Percentiles rank a stretch among this genome's conserved stretches.
These are phyloP conservation scores for Indicator indicator DNA, from an alignment of 2,113 vertebrate genomes.

Conservation along the genomic window DNA sequence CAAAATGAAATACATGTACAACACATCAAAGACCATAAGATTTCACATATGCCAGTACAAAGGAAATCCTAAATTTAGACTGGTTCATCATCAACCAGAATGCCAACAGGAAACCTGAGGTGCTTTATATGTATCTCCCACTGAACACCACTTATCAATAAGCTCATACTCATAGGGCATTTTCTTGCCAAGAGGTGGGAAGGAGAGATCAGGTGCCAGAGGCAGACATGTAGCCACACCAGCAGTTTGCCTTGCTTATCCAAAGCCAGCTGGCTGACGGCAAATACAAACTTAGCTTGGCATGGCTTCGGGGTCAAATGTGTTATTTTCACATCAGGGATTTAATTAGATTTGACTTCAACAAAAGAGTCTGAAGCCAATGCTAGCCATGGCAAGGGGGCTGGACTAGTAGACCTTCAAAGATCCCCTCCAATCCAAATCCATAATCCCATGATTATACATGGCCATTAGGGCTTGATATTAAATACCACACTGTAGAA, in stretches of 20 bases:
- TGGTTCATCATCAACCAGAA: not conserved
- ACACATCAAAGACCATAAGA: not conserved
- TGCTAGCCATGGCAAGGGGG: not conserved
- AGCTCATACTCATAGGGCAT: fast-evolving
- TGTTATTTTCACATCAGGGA: not conserved
- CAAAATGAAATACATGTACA: not conserved
- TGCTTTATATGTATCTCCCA: not conserved
- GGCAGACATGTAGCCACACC: not conserved
- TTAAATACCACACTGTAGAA: not conserved
- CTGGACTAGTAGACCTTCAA: not conserved
- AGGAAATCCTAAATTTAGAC: not conserved
- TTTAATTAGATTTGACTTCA: not conserved
- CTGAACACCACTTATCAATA: not conserved
- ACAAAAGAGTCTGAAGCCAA: not conserved
- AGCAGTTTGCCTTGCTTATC: not conserved
- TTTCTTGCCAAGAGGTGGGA: not conserved
- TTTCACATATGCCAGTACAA: fast-evolving
- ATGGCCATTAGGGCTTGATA: not conserved
- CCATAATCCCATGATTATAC: not conserved
- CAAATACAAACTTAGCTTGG: not conserved
- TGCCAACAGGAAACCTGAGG: not conserved
- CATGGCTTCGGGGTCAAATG: not conserved
- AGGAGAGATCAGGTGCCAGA: not conserved
- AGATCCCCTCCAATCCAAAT: not conserved
- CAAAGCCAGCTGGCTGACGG: not conserved